A percentile compares a stretch with the other conserved stretches of the same genome.
Conservation (phyloP, 2,797 vertebrate species). For the Peromyscus melanophrys region DNA sequence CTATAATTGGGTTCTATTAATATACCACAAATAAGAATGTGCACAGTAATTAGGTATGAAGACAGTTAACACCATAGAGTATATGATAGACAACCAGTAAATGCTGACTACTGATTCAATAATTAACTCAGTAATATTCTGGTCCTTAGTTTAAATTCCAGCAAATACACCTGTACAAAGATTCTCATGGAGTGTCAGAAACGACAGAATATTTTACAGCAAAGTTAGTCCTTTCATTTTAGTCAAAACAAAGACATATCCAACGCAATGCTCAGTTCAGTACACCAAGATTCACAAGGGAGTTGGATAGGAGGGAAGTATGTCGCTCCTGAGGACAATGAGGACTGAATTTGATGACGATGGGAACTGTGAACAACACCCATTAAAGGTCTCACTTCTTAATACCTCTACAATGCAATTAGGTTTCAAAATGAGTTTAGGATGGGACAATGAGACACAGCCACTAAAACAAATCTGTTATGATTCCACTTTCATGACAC, state of each 20-base stretch:
- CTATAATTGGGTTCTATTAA: neutral
- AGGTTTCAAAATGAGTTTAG: neutral
- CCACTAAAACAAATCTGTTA: neutral
- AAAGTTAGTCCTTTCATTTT: neutral
- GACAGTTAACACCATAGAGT: neutral
- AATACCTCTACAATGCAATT: neutral
- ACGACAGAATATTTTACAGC: neutral
- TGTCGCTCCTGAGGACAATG: neutral
- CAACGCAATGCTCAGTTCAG: neutral
- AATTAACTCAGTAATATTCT: constrained; percentile 3
- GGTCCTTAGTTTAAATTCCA: constrained; percentile 33
- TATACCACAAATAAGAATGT: neutral
- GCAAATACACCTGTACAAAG: neutral
- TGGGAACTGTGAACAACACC: neutral
- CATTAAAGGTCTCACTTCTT: neutral
- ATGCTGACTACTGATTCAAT: neutral
- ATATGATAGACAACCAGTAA: neutral
- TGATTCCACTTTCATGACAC: neutral
- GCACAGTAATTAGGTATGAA: neutral
- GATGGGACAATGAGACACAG: neutral
- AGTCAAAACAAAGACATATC: neutral
- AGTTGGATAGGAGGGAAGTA: neutral
- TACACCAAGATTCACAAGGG: neutral
- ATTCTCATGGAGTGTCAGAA: constrained; percentile 8
- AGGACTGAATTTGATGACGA: neutral